Conservation (phyloP, 2,797 vertebrate species). For the Chrysocyon brachyurus region DNA sequence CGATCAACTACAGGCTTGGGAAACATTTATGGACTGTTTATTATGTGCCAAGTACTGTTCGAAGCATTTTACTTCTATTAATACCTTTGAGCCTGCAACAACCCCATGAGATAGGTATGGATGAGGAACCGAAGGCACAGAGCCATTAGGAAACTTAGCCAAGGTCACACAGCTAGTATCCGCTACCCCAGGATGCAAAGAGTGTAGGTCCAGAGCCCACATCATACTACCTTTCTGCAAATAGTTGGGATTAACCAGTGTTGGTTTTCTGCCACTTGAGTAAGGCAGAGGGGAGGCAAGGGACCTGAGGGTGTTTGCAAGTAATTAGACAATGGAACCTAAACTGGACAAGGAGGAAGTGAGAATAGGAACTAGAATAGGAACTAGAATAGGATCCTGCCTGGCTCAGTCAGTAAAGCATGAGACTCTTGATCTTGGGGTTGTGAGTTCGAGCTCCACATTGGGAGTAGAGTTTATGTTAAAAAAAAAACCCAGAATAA, state of each 20-base stretch:
- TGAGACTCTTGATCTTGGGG: background rate
- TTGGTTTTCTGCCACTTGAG: background rate
- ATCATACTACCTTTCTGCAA: background rate
- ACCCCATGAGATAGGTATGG: background rate
- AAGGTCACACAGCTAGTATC: background rate
- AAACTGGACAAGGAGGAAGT: background rate
- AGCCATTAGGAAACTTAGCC: background rate
- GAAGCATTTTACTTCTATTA: constrained; percentile 19
- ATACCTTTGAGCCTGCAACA: background rate
- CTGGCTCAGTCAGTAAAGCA: background rate
- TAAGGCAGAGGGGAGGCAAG: background rate
- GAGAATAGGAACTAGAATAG: background rate
- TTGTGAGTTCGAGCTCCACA: background rate
- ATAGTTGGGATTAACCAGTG: background rate
- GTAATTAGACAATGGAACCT: background rate
- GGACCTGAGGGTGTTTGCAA: background rate
- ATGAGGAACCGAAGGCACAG: background rate
- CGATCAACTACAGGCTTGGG: background rate
- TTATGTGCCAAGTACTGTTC: background rate
- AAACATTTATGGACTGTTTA: background rate
- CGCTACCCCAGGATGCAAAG: background rate
- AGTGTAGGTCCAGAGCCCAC: background rate
- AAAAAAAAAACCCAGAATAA: background rate
- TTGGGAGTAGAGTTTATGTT: background rate
- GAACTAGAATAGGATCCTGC: background rate